These are phyloP conservation scores for Tenebrio molitor DNA, from an alignment of 1,140 invertebrate genomes.

Conservation along the genomic window DNA sequence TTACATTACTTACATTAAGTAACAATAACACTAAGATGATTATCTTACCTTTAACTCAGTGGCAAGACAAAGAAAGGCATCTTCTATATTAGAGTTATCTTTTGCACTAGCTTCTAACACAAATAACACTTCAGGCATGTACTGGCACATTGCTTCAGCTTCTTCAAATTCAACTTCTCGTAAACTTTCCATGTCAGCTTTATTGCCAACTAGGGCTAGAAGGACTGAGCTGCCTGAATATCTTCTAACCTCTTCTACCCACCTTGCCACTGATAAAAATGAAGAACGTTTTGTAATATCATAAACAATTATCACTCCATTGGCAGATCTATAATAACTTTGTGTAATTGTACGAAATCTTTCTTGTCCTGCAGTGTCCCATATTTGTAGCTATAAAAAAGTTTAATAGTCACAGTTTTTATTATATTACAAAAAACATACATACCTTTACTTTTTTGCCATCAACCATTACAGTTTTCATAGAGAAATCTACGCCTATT, in stretches of 20 bases:
- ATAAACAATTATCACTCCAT: constrained; percentile 94
- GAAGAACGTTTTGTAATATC: constrained; percentile 93
- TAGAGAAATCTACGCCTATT: constrained; percentile 96
- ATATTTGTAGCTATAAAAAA: constrained; percentile 82
- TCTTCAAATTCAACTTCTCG: constrained; percentile 88
- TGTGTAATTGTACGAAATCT: constrained; percentile 93
- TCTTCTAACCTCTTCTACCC: constrained; percentile 92
- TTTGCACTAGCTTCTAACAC: constrained; percentile 94
- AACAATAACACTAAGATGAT: too few species aligned
- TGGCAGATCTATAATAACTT: constrained; percentile 94
- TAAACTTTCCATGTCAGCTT: constrained; percentile 86
- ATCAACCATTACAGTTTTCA: constrained; percentile 95
- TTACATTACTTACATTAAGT: too few species aligned
- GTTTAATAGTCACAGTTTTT: not conserved
- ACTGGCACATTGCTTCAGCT: constrained; percentile 86
- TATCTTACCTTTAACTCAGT: constrained; percentile 85
- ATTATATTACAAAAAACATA: too few species aligned
- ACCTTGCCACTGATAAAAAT: constrained; percentile 90
- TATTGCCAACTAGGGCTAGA: constrained; percentile 92
- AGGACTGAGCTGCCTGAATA: constrained; percentile 94
- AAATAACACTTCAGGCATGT: constrained; percentile 86
- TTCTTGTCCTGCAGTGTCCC: constrained; percentile 95
- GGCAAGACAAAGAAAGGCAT: constrained; percentile 90
- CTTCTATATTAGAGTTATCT: constrained; percentile 93
- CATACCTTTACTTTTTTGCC: constrained; percentile 92